Base-by-base conservation (phyloP, 92 coral and sea anemone genomes). In the Bergia sp. region DNA sequence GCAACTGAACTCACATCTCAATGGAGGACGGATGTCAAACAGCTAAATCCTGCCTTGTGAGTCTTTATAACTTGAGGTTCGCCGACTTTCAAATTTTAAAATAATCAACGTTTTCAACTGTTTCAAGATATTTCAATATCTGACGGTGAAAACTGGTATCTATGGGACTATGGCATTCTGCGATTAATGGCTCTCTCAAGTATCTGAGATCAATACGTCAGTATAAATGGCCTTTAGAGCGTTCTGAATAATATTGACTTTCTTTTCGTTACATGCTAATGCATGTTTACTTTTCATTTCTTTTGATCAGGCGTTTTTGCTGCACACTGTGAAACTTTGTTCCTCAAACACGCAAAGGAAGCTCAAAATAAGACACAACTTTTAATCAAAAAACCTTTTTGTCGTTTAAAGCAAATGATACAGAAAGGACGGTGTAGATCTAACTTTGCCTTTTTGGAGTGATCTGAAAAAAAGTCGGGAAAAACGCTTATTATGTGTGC, bases 181-280 rank as follows among this genome's bases (percentile, higher is more conserved):
- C 9, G 82, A 79, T 44, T 23, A 29, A 79, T 49, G 82, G 80
- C 20, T 49, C 37, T 79, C 40, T 49, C 82, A 79, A 79, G 65
- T 50, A 49, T 44, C 40, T 79, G 43, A 79, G 82, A 45, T 53
- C 37, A 29, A 49, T 45, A 79, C 82, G 82, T 79, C 82, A 79
- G 82, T 42, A 29, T 29, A 45, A 37, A 79, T 79, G 82, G 7
- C 20, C 41, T 29, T 79, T 44, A 29, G 64, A 79, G 39, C 40
- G 57, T 79, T 79, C 37, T 79, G 39, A 79, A 79, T 79, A 44
- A 49, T 79, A 29, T 79, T 79, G 82, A 45, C 41, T 36, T 79
- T 79, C 82, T 50, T 36, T 47, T 79, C 41, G 8, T 79, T 79
- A 79, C 82, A 44, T 43, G 39, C 82, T 79, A 79, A 79, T 79